These are phyloP conservation scores for Neomorphus geoffroyi DNA, from an alignment of 2,797 vertebrate genomes.

Conservation along the genomic window DNA sequence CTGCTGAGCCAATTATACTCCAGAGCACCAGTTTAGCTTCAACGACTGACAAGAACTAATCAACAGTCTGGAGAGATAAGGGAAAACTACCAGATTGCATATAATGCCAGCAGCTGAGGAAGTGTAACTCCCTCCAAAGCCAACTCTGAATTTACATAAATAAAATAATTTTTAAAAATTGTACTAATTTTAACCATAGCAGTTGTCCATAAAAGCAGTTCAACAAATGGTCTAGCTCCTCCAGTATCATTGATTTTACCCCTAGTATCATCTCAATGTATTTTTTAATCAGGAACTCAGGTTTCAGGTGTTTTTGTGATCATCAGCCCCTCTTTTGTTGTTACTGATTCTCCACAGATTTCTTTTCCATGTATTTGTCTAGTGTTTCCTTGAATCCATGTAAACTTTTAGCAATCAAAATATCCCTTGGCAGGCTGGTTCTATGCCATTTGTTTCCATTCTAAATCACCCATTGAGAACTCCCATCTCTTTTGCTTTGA, in stretches of 20 bases:
- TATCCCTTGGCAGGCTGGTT: not conserved
- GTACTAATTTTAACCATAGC: not conserved
- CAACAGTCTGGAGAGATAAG: not conserved
- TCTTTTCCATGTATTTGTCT: not conserved
- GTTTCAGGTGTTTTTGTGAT: rapidly evolving
- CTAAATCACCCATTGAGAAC: not conserved
- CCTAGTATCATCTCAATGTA: not conserved
- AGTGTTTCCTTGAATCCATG: not conserved
- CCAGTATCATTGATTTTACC: not conserved
- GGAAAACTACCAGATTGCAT: not conserved
- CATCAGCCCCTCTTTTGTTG: not conserved
- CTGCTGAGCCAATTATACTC: not conserved
- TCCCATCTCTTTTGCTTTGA: not conserved
- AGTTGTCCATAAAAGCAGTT: not conserved
- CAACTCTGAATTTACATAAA: not conserved
- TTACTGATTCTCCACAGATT: not conserved
- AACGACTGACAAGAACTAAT: not conserved
- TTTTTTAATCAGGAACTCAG: not conserved
- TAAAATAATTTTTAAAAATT: not conserved
- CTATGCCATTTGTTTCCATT: not conserved
- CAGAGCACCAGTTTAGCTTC: not conserved
- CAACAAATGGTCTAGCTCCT: not conserved
- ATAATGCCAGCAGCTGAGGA: not conserved
- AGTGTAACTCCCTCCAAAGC: not conserved
- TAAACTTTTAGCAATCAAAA: not conserved